Percentiles rank a stretch among this genome's conserved stretches.
Conservation (phyloP, 2,113 vertebrate genomes). For the Chaetura pelagica region DNA sequence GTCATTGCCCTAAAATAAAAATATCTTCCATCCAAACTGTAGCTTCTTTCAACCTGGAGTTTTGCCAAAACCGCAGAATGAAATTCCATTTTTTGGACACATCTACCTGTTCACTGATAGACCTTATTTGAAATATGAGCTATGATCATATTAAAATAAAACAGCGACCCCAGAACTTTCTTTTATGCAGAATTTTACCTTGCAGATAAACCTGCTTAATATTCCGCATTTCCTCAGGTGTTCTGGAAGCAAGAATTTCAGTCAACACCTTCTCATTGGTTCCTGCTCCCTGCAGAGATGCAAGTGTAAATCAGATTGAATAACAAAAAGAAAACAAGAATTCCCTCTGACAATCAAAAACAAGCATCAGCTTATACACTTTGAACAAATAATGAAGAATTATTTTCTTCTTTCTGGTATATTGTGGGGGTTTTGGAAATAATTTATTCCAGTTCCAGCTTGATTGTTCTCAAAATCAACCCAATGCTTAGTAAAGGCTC, state of each 20-base stretch:
- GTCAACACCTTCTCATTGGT: slow-evolving; percentile 91
- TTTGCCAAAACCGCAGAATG: background rate
- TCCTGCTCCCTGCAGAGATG: slow-evolving; percentile 85
- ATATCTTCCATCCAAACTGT: background rate
- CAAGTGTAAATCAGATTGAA: background rate
- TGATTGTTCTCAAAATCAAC: background rate
- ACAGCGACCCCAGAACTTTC: background rate
- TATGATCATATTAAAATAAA: background rate
- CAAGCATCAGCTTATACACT: background rate
- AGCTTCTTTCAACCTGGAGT: background rate
- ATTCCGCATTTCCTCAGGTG: slow-evolving; percentile 79
- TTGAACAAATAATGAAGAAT: background rate
- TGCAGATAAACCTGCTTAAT: slow-evolving; percentile 89
- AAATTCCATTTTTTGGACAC: background rate
- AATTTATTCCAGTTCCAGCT: background rate
- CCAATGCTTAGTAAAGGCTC: background rate
- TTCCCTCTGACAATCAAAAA: background rate
- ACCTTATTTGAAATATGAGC: background rate
- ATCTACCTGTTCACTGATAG: background rate
- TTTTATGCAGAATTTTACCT: slow-evolving; percentile 75
- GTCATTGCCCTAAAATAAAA: background rate
- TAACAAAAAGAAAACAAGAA: background rate
- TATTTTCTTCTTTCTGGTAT: background rate
- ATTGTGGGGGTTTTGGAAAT: rapidly evolving
- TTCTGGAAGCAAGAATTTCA: slow-evolving; percentile 94